Percentiles rank a stretch among this genome's conserved stretches.
Conservation (phyloP, 2,113 vertebrate species). For the Delphinapterus leucas region DNA sequence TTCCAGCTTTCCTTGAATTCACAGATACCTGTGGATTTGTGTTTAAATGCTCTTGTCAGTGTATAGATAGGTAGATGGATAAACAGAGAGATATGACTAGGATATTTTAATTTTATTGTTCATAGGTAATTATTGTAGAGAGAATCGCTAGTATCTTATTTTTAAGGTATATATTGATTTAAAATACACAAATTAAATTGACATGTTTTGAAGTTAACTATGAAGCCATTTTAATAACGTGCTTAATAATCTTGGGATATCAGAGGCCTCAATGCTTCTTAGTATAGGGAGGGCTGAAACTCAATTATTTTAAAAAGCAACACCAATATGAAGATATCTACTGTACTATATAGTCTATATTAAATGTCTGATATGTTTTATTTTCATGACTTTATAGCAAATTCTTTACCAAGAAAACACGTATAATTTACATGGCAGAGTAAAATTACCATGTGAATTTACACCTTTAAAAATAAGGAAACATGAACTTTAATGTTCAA, state of each 20-base stretch:
- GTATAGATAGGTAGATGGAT: neutral
- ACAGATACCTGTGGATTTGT: neutral
- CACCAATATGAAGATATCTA: neutral
- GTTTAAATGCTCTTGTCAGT: neutral
- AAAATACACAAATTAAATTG: neutral
- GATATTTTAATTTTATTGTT: neutral
- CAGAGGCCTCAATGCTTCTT: neutral
- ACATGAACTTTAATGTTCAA: slow-evolving; percentile 38
- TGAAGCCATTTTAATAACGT: neutral
- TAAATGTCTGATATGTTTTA: slow-evolving; percentile 50
- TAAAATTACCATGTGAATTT: slow-evolving; percentile 1
- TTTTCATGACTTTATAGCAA: slow-evolving; percentile 48
- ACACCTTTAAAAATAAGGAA: slow-evolving; percentile 37
- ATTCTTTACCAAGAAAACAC: slow-evolving; percentile 42
- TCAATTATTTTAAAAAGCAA: neutral
- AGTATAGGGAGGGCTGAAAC: neutral
- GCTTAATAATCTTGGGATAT: neutral
- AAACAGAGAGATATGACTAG: neutral
- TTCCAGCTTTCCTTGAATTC: neutral
- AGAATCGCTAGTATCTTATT: neutral
- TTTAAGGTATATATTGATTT: neutral
- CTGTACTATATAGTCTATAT: neutral
- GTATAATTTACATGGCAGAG: slow-evolving; percentile 37
- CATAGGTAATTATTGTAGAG: neutral
- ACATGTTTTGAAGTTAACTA: neutral